Conservation (phyloP, 2,888 invertebrate species). For the Dynastes maya region DNA sequence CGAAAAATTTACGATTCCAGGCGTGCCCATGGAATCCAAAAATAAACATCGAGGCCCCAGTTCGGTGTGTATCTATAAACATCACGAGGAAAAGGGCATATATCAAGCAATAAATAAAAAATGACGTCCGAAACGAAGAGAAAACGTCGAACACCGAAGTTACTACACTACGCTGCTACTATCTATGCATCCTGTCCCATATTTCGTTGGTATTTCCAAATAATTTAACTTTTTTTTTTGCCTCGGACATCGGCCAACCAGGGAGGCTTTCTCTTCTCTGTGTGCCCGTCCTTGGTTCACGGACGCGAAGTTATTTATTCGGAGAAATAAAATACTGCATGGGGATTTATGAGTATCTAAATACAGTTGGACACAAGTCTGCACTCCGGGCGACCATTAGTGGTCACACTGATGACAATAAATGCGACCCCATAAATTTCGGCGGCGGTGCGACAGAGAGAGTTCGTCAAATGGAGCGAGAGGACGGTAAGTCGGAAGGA, state of each 20-base stretch:
- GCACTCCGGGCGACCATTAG: conserved; percentile 60
- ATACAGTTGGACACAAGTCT: conserved; percentile 60
- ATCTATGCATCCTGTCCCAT: conserved; percentile 21
- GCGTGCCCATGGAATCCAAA: not conserved
- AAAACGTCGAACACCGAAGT: not conserved
- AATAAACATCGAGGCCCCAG: not conserved
- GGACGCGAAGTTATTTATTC: conserved; percentile 48
- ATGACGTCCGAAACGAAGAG: conserved; percentile 28
- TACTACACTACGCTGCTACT: not conserved
- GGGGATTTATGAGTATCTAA: conserved; percentile 60
- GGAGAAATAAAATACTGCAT: conserved; percentile 51
- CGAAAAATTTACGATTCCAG: not conserved
- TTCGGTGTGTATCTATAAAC: conserved; percentile 5
- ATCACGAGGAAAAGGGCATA: conserved; percentile 28
- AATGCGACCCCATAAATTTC: conserved; percentile 59
- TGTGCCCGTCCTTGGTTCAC: conserved; percentile 9
- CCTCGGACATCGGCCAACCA: conserved; percentile 4
- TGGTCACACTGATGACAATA: conserved; percentile 60
- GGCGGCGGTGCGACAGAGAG: not conserved
- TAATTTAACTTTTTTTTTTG: conserved; percentile 44
- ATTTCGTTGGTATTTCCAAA: conserved; percentile 44
- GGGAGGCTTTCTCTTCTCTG: not conserved
- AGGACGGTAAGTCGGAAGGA: not conserved
- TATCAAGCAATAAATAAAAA: conserved; percentile 43
- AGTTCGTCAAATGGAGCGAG: not conserved